Base-by-base conservation (phyloP, 2,113 vertebrate species). In the Camelus bactrianus region DNA sequence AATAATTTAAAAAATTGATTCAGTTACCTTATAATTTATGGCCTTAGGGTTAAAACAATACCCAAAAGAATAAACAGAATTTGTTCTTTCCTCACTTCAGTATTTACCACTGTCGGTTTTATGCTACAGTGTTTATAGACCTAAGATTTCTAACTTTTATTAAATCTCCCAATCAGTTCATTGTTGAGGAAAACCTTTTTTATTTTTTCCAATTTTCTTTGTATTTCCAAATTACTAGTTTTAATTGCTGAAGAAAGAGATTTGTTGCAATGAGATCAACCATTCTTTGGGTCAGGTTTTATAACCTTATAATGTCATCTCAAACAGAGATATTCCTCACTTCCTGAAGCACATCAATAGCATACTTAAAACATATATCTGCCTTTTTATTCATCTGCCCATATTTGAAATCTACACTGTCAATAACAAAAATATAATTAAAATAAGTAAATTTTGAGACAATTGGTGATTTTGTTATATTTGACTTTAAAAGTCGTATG, bases 1-100 rank as follows among this genome's bases (percentile, higher is more conserved):
- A 58, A 70, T 85, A 69, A 84, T 85, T 93, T 13, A 91, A 75
- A 75, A 64, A n/a, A 6, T 84, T 46, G 77, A 13, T 89, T 92
- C 1, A 62, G 28, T 86, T 46, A 8, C 12, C 8, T 82, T 56
- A 12, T 32, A 88, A 85, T 52, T 38, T 72, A 77, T 56, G 2
- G 8, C 50, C 9, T 30, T 81, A 16, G 19, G 3, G 6, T 89
- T 54, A 65, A 94, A 79, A 52, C 42, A 69, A 4, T 1, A 42
- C 35, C 19, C 15, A 56, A 20, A 38, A 19, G 17, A 38, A 85
- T 65, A 38, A 91, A 30, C 1, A 80, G 0, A 62, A 80, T 67
- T 54, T 80, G 26, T 72, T 94, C 10, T 58, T 93, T 72, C 26
- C 20, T 72, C 10, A 50, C 10, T 42, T 26, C 28, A 6, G 4